These are phyloP conservation scores for Liolophura sinensis DNA, from an alignment of 1,140 invertebrate genomes.

Conservation along the genomic window DNA sequence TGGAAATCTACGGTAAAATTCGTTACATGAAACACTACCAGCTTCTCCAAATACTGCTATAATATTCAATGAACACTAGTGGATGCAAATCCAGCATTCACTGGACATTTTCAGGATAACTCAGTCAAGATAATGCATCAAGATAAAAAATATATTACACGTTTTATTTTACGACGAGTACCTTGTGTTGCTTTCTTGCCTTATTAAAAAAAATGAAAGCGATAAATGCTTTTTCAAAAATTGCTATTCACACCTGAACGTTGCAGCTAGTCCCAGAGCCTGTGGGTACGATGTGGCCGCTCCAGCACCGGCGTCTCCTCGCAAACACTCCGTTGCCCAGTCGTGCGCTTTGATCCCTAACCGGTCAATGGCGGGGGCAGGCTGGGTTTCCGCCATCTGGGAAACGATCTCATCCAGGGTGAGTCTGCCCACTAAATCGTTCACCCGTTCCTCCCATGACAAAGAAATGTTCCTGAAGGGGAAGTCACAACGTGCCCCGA, in stretches of 20 bases:
- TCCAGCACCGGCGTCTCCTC: slow-evolving; percentile 35
- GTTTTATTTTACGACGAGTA: too few relatives aligned
- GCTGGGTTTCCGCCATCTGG: slow-evolving; percentile 49
- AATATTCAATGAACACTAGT: too few relatives aligned
- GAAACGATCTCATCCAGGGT: slow-evolving; percentile 44
- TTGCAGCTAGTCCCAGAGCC: slow-evolving; percentile 47
- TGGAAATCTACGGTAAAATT: too few relatives aligned
- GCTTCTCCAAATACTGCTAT: too few relatives aligned
- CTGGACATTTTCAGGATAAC: too few relatives aligned
- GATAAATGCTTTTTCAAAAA: too few relatives aligned
- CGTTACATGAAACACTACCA: background rate
- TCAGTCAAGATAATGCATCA: too few relatives aligned
- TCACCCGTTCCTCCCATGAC: slow-evolving; percentile 46
- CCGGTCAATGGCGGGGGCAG: slow-evolving; percentile 25
- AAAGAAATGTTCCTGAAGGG: slow-evolving; percentile 48
- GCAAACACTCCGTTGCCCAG: slow-evolving; percentile 36
- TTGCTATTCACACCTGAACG: slow-evolving; percentile 56
- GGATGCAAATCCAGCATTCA: too few relatives aligned
- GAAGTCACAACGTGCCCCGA: background rate
- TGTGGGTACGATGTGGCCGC: slow-evolving; percentile 53
- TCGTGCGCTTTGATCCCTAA: slow-evolving; percentile 29
- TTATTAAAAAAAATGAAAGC: too few relatives aligned
- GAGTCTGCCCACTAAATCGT: slow-evolving; percentile 48
- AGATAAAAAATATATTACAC: too few relatives aligned
- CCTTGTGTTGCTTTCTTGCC: too few relatives aligned